Base-by-base conservation (phyloP, 2,113 vertebrate species). In the Sinocyclocheilus grahami region DNA sequence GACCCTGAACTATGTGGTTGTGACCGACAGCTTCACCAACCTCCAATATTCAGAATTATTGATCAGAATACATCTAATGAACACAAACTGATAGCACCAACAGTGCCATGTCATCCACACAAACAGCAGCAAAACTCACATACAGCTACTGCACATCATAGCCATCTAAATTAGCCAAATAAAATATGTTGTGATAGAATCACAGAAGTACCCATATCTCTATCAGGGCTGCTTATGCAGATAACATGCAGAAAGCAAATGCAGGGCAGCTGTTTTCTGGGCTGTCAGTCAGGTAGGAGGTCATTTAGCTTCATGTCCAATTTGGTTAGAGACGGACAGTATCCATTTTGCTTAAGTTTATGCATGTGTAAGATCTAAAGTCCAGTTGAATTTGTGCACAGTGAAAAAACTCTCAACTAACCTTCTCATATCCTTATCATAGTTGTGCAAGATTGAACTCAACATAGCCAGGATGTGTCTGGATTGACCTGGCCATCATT, bases 231-330 rank as follows among this genome's bases (percentile, higher is more conserved):
- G 60, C 39, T 53, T 82, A 67, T 69, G 42, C n/a, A 53, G 46
- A 82, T 39, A 62, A n/a, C 5, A 39, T 37, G 18, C 63, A 18
- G 5, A 27, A 24, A 71, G 63, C 60, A 42, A 65, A 14, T 27
- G 22, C 62, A 78, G 14, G 27, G 55, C 14, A 22, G 58, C 39
- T 22, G 39, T 71, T 86, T 82, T 58, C 6, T 82, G 78, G 48
- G 37, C 71, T 7, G 69, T 86, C 85, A 46, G 30, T 82, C 78
- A 82, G 8, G n/a, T 9, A 72, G 33, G 20, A 46, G 67, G 67
- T 20, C 6, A 62, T 55, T 71, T 48, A 71, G 11, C 16, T n/a
- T 51, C n/a, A n/a, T 37, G 55, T 27, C 20, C 33, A 74, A 39
- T 74, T 60, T 84, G 20, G 27, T 42, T 27, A 39, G 33, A 83